Conservation (phyloP, 2,113 vertebrate species). For the chimpanzee (Pan troglodytes) region DNA sequence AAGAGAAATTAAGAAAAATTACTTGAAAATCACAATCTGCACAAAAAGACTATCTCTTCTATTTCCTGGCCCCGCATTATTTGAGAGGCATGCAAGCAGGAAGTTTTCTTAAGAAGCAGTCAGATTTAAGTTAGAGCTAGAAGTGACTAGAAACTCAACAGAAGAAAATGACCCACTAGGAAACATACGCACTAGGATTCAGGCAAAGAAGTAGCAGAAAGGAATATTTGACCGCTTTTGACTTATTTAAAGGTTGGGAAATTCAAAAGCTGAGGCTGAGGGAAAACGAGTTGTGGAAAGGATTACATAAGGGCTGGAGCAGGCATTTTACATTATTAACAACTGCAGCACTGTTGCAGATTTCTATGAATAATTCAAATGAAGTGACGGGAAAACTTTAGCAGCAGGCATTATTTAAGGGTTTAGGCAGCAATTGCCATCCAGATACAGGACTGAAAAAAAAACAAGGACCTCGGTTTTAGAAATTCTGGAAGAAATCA, state of each 20-base stretch:
- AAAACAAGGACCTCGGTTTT: neutral
- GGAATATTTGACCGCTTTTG: neutral
- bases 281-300: neutral
- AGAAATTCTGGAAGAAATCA: slow-evolving; percentile 14
- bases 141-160: neutral
- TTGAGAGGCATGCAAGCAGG: neutral
- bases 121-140: neutral
- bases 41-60: neutral
- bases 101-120: neutral
- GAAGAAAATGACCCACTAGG: neutral
- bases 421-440: neutral
- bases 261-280: neutral
- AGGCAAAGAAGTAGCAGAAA: neutral
- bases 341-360: neutral
- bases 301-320: neutral
- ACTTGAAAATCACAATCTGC: neutral
- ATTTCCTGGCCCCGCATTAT: neutral
- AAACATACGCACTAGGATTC: neutral
- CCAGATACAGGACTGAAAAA: neutral
- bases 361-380: slow-evolving; percentile 52
- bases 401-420: neutral
- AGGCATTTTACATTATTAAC: neutral
- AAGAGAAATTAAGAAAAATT: slow-evolving; percentile 13
- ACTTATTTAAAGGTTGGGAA: neutral
- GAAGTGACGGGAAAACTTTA: neutral